These are phyloP conservation scores for Drosophila kikkawai DNA, from an alignment of 1,140 invertebrate genomes.

Conservation along the genomic window DNA sequence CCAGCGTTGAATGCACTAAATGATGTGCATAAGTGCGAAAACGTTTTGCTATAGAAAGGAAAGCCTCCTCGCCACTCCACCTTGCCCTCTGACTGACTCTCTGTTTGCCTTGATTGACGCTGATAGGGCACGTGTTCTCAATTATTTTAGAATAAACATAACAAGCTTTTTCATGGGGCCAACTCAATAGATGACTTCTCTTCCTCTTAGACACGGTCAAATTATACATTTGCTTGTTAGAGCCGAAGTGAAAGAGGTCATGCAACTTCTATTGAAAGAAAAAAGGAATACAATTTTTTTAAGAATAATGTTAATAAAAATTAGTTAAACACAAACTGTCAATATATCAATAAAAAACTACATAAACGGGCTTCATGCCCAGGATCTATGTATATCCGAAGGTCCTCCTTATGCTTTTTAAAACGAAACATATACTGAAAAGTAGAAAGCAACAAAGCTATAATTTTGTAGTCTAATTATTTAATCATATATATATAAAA, in stretches of 20 bases:
- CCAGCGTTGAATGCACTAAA: constrained; percentile 66
- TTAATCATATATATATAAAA: too few relatives aligned
- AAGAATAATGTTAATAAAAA: too few relatives aligned
- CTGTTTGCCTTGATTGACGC: constrained; percentile 78
- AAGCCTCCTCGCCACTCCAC: constrained; percentile 1
- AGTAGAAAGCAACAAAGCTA: neutral
- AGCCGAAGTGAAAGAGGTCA: neutral
- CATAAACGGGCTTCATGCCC: neutral
- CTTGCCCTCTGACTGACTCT: neutral
- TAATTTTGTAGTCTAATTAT: too few relatives aligned
- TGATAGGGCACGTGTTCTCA: constrained; percentile 82
- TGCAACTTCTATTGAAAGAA: neutral
- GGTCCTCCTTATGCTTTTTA: neutral
- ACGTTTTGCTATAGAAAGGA: constrained; percentile 45
- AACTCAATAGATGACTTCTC: constrained; percentile 69
- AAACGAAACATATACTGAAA: neutral
- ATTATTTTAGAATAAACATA: constrained; percentile 82
- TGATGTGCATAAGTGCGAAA: constrained; percentile 78
- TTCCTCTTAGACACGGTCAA: constrained; percentile 38
- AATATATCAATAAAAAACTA: neutral
- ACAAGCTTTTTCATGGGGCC: constrained; percentile 42
- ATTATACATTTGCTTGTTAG: constrained; percentile 1
- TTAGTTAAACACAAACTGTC: neutral
- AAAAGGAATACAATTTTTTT: too few relatives aligned
- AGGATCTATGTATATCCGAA: neutral